A percentile compares a stretch with the other conserved stretches of the same genome.
Evolutionary conservation across 2,888 invertebrate genomes (phyloP).

Genomic region (Aspidiotus rigidus): DNA sequence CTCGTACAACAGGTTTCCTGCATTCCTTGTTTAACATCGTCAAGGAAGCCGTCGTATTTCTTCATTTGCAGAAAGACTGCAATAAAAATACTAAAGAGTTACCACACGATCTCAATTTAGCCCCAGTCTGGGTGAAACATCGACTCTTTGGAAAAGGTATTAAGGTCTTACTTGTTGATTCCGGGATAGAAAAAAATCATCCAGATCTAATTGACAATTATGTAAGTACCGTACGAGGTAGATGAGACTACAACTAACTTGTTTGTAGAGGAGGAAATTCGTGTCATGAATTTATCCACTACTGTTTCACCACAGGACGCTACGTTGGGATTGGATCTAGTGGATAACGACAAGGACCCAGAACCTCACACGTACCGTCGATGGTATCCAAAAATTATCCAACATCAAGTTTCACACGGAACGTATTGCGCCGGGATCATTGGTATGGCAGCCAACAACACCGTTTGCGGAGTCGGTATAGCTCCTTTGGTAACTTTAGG

Average conservation of each 20-base stretch:
- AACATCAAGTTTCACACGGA: constrained; percentile 65
- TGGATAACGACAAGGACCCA: constrained; percentile 68
- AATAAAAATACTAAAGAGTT: not conserved
- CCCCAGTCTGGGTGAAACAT: not conserved
- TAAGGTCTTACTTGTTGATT: too few species aligned
- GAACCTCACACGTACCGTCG: constrained; percentile 54
- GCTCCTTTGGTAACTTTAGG: constrained; percentile 78
- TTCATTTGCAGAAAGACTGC: not conserved
- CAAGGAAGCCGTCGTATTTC: too few species aligned
- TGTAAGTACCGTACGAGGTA: too few species aligned
- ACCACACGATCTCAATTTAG: not conserved
- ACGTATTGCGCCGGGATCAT: constrained; percentile 86
- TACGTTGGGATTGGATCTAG: constrained; percentile 75
- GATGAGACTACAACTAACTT: not conserved
- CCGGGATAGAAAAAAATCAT: not conserved
- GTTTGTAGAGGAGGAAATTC: too few species aligned
- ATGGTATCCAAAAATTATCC: constrained; percentile 37
- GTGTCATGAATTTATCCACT: too few species aligned
- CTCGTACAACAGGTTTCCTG: too few species aligned
- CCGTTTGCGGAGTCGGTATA: constrained; percentile 82
- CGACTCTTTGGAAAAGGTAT: not conserved
- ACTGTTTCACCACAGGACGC: constrained; percentile 55
- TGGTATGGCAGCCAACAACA: constrained; percentile 79
- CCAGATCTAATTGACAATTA: not conserved
- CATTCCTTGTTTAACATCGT: too few species aligned